Evolutionary conservation across 2,113 vertebrate genomes (phyloP).

Genomic region (Propithecus coquereli): DNA sequence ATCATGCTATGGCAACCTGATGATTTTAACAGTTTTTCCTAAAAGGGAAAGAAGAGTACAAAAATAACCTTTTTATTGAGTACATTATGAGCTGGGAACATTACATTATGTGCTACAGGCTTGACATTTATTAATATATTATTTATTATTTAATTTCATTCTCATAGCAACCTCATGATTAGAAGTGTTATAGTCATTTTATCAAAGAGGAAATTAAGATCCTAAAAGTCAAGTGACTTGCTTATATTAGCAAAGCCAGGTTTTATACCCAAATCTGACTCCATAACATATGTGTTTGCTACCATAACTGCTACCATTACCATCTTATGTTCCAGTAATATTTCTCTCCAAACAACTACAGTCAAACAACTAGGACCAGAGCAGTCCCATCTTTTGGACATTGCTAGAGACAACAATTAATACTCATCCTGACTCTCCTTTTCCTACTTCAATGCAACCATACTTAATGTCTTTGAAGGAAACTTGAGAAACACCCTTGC

Average conservation of each 20-base stretch:
- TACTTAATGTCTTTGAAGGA: neutral
- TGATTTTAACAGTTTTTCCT: neutral
- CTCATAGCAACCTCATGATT: neutral
- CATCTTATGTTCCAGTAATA: neutral
- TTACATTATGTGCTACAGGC: neutral
- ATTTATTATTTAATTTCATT: conserved; percentile 19
- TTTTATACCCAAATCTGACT: neutral
- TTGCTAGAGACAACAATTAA: neutral
- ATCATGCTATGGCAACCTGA: neutral
- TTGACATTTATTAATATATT: neutral
- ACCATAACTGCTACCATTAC: neutral
- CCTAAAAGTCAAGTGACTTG: conserved; percentile 4
- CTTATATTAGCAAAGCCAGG: neutral
- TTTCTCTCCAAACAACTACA: neutral
- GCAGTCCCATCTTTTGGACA: neutral
- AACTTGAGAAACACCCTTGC: conserved; percentile 27
- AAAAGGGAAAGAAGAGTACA: neutral
- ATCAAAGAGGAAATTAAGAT: neutral
- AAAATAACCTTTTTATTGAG: conserved; percentile 10
- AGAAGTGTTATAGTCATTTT: neutral
- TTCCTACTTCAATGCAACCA: neutral
- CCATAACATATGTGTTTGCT: neutral
- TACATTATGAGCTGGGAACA: neutral
- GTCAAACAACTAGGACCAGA: neutral
- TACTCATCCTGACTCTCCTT: neutral